Evolutionary conservation across 2,113 vertebrate species (phyloP).

Genomic region (Otocyon megalotis): DNA sequence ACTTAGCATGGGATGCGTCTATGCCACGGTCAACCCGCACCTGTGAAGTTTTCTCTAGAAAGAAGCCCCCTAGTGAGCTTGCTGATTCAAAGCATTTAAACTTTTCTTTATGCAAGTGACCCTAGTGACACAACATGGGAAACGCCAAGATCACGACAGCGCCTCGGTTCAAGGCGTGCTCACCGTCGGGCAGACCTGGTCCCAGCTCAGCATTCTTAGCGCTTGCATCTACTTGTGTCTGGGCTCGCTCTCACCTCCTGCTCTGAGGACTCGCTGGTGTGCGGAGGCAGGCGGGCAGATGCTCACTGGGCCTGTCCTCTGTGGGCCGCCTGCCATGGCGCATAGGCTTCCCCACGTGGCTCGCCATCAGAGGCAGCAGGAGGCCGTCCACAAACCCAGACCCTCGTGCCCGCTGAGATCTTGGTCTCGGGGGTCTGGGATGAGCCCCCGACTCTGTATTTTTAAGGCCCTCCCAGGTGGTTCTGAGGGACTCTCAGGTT

Average conservation of each 20-base stretch:
- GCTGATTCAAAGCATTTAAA: accelerated
- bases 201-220: accelerated
- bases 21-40: accelerated
- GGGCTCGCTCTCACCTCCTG: neutral
- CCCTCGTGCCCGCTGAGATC: accelerated
- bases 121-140: accelerated
- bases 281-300: neutral
- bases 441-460: too few species aligned
- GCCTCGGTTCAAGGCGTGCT: accelerated
- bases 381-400: accelerated
- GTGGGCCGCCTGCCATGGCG: too few species aligned
- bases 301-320: too few species aligned
- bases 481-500: neutral
- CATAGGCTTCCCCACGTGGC: accelerated
- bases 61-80: neutral
- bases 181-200: accelerated
- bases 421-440: neutral
- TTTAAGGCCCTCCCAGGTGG: neutral
- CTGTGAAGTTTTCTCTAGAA: neutral
- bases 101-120: neutral
- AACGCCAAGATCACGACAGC: accelerated
- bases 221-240: accelerated
- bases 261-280: neutral
- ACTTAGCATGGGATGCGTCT: neutral
- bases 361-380: neutral